phyloP scores from a whole-genome alignment of 2,113 vertebrate species.

The Felis chaus region DNA sequence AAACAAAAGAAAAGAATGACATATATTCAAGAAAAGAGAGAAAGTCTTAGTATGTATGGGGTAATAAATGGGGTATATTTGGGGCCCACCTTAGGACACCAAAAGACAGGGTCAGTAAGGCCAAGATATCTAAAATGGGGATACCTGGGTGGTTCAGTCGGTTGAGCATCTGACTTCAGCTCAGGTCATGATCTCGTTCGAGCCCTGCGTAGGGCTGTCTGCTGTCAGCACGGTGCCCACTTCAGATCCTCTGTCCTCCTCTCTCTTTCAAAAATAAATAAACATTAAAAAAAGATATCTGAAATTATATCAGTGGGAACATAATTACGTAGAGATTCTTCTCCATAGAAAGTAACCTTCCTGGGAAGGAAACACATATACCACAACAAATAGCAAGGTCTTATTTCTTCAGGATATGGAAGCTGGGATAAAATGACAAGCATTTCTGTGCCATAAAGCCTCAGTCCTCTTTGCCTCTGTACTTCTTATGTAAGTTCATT shows the following conservation, averaged over 20 bases:
- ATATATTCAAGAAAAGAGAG: neutral
- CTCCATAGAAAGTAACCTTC: neutral
- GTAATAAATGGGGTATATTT: neutral
- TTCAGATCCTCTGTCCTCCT: too few relatives aligned
- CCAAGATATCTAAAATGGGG: neutral
- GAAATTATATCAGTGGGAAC: neutral
- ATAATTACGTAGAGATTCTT: neutral
- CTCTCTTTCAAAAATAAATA: too few relatives aligned
- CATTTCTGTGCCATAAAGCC: neutral
- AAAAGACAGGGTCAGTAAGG: neutral
- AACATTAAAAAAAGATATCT: neutral
- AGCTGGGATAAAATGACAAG: neutral
- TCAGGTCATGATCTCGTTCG: too few relatives aligned
- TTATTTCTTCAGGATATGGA: conserved; percentile 14
- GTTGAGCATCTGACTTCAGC: too few relatives aligned
- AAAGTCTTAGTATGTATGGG: conserved; percentile 44
- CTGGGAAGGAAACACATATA: neutral
- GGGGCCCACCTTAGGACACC: neutral
- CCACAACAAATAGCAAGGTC: neutral
- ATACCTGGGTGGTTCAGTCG: too few relatives aligned
- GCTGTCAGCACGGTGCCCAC: too few relatives aligned
- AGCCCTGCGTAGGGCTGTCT: too few relatives aligned
- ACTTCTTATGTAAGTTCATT: neutral
- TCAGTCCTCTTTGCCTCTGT: neutral
- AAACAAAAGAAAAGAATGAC: neutral